These are phyloP conservation scores for Anarhynchus alexandrinus DNA, from an alignment of 2,113 vertebrate genomes.

Conservation along the genomic window DNA sequence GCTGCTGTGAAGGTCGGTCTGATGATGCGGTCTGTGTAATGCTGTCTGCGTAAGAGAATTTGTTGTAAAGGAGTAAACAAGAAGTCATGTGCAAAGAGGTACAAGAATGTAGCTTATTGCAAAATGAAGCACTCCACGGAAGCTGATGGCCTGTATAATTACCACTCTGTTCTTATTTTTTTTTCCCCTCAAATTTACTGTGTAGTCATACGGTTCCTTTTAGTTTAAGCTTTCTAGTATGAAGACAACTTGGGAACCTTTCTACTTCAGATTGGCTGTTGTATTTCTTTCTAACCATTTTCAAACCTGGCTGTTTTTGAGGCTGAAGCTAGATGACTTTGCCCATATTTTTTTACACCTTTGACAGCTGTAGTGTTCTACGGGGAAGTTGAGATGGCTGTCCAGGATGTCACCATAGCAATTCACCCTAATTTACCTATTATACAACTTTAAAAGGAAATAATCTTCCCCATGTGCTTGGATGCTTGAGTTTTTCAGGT, in stretches of 20 bases:
- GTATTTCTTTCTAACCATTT: neutral
- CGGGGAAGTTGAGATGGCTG: neutral
- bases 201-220: neutral
- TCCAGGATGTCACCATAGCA: neutral
- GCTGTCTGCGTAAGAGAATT: neutral
- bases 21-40: rapidly evolving
- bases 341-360: neutral
- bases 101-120: neutral
- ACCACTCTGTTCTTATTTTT: neutral
- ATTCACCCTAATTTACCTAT: neutral
- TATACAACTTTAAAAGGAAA: neutral
- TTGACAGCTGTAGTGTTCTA: neutral
- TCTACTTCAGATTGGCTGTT: neutral
- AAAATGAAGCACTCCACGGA: neutral
- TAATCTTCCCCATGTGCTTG: neutral
- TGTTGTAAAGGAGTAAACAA: neutral
- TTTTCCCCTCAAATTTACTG: neutral
- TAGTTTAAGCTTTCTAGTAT: neutral
- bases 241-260: neutral
- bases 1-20: neutral
- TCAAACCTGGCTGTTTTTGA: neutral
- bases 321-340: neutral
- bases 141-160: neutral
- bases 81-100: neutral
- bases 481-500: neutral